Conservation (phyloP, 2,113 vertebrate species). For the Ceyx cyanopectus region DNA sequence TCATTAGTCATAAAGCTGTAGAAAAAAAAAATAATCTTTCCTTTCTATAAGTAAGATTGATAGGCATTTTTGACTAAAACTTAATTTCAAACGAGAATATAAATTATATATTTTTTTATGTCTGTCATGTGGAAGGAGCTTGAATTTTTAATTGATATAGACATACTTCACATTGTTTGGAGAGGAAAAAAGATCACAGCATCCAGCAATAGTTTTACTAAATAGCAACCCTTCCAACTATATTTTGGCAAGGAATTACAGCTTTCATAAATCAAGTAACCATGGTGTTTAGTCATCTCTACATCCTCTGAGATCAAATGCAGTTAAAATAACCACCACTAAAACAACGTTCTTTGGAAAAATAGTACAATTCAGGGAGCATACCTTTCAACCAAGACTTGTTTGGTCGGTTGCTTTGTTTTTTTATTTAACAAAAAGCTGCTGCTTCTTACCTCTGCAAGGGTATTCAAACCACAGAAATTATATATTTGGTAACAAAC, state of each 20-base stretch:
- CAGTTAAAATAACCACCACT: neutral
- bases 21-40: constrained; percentile 56
- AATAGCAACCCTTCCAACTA: neutral
- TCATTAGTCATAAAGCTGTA: constrained; percentile 64
- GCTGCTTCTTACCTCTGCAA: neutral
- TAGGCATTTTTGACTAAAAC: constrained; percentile 58
- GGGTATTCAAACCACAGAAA: neutral
- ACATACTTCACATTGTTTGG: neutral
- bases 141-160: constrained; percentile 45
- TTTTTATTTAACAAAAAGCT: neutral
- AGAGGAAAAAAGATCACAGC: neutral
- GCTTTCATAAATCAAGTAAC: constrained; percentile 43
- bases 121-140: neutral
- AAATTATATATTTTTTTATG: constrained; percentile 22
- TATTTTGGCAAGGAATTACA: neutral
- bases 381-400: neutral
- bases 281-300: neutral
- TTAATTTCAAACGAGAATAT: constrained; percentile 71
- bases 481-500: neutral
- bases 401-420: neutral
- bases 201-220: neutral
- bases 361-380: neutral
- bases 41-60: constrained; percentile 72
- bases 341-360: neutral
- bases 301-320: neutral